phyloP scores from a whole-genome alignment of 2,888 invertebrate species.

The Hyppa rectilinea region DNA sequence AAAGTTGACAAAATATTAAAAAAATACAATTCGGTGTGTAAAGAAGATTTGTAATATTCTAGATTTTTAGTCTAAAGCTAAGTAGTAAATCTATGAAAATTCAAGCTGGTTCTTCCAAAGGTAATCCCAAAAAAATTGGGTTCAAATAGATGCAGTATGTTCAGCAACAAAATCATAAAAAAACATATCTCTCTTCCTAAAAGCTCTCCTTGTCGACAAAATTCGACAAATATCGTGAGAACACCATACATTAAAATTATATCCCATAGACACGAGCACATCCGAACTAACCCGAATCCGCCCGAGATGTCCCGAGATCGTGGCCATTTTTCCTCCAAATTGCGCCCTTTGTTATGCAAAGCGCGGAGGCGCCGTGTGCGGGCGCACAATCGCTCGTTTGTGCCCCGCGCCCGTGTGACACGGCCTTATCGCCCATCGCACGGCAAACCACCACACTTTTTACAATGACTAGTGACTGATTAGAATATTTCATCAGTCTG shows the following conservation, averaged over 20 bases:
- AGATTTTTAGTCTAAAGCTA: too few species aligned
- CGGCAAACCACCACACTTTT: constrained; percentile 81
- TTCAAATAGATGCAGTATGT: background rate
- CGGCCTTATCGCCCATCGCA: constrained; percentile 83
- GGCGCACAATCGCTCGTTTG: constrained; percentile 85
- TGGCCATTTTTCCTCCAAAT: constrained; percentile 90
- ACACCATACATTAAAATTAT: constrained; percentile 15
- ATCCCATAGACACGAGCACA: constrained; percentile 72
- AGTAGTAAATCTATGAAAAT: background rate
- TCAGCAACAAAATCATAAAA: background rate
- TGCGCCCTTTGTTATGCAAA: constrained; percentile 90
- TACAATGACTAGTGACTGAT: constrained; percentile 88
- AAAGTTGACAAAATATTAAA: too few species aligned
- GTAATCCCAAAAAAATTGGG: background rate
- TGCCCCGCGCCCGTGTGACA: constrained; percentile 84
- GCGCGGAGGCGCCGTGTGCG: constrained; percentile 89
- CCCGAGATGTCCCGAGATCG: constrained; percentile 84
- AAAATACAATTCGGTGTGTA: too few species aligned
- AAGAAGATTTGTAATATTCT: background rate
- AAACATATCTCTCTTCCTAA: background rate
- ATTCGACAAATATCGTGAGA: constrained; percentile 17
- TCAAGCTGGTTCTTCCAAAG: background rate
- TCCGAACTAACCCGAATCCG: constrained; percentile 73
- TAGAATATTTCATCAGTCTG: constrained; percentile 88
- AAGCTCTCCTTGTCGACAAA: background rate